Evolutionary conservation across 2,888 invertebrate species (phyloP), one percentile per base, ranked within the genome.

Genomic region (Halictus ligatus): DNA sequence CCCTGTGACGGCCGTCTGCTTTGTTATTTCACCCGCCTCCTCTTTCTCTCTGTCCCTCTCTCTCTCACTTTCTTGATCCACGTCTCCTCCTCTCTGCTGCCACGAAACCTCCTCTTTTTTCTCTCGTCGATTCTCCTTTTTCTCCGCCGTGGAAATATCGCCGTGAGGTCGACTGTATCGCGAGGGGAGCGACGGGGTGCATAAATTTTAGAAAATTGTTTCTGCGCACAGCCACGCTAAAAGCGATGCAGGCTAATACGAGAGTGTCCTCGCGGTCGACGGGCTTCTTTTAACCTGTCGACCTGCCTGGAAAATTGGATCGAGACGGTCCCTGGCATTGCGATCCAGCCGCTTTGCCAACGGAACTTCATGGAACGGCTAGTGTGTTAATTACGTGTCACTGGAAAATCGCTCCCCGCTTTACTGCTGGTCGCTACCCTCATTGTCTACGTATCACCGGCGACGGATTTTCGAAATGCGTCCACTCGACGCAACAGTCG

Each of bases 201-300:
- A 93, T 94, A 94, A 94, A 94, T 93, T 94, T 92, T 81, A 91
- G 92, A 89, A 93, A 93, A 94, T 93, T 94, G 93, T 93, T 93
- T 93, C 92, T 92, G 90, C 92, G 86, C 80, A 78, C 80, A 79
- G 86, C 79, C 79, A 78, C 83, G 87, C 85, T 89, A 87, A 82
- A 86, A 86, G 84, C 78, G 72, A 64, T 73, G 77, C 77, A 74
- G 88, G 88, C 89, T 92, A 91, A 92, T 91, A 91, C 91, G 89
- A 84, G 80, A 89, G 77, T 83, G 85, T 91, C 89, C 82, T 82
- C 84, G 84, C 86, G 91, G 88, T 87, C 88, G 87, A 75, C 82
- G 84, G 87, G 89, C 89, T 88, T 89, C 87, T 85, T 90, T 91
- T 90, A 90, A 91, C 90, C 64, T 89, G 90, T 83, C 91, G 88